These are phyloP conservation scores for Himalopsyche anomala DNA, from an alignment of 2,888 invertebrate genomes.

Conservation along the genomic window DNA sequence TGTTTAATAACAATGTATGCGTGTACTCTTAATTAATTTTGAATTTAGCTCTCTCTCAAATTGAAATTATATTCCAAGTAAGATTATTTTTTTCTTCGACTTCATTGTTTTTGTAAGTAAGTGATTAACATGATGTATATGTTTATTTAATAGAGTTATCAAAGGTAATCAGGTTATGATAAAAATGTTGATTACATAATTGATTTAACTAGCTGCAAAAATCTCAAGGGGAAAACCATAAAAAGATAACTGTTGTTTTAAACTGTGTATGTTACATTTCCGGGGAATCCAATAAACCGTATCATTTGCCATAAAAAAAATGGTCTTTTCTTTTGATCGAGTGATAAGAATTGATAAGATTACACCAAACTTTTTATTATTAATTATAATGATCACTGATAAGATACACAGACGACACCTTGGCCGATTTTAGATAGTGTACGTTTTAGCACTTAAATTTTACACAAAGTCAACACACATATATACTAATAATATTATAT, in stretches of 20 bases:
- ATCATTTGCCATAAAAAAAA: background rate
- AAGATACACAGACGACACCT: background rate
- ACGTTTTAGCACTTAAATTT: too few relatives aligned
- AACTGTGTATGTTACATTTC: background rate
- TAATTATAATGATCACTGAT: background rate
- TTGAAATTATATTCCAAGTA: too few relatives aligned
- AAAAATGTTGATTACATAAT: too few relatives aligned
- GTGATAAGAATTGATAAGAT: conserved; percentile 28
- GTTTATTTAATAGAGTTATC: too few relatives aligned
- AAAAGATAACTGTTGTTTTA: background rate
- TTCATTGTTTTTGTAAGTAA: too few relatives aligned
- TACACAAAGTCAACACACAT: too few relatives aligned
- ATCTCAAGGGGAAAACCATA: background rate
- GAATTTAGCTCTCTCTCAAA: too few relatives aligned
- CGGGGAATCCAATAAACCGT: conserved; percentile 1
- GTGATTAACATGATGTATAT: too few relatives aligned
- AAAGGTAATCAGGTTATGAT: too few relatives aligned
- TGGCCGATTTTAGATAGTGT: background rate
- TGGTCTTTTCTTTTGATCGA: background rate
- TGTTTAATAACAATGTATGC: too few relatives aligned
- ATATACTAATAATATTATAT: background rate
- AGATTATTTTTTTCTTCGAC: too few relatives aligned
- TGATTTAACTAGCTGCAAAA: background rate
- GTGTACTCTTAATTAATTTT: too few relatives aligned
- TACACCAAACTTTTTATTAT: background rate